phyloP scores from a whole-genome alignment of 2,888 invertebrate genomes.

The Brassicogethes aeneus region DNA sequence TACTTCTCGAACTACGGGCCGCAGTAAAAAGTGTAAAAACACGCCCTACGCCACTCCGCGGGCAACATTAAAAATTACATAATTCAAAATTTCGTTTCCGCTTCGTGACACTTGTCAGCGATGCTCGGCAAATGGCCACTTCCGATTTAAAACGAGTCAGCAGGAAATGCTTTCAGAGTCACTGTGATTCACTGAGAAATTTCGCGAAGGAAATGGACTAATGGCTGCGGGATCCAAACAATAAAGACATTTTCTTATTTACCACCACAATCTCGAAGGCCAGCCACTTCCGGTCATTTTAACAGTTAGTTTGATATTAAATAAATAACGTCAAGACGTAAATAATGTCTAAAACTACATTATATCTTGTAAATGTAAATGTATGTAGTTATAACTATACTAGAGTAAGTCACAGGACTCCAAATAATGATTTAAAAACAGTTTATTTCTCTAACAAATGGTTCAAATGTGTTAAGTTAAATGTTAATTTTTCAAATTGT shows the following conservation, averaged over 20 bases:
- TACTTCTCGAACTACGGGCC: conserved; percentile 12
- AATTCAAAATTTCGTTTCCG: conserved; percentile 39
- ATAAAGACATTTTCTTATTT: conserved; percentile 21
- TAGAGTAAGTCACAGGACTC: too few species aligned
- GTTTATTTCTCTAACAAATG: too few species aligned
- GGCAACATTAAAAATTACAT: conserved; percentile 37
- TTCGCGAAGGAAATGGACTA: conserved; percentile 18
- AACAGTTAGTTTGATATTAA: background rate
- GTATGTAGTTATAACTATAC: too few species aligned
- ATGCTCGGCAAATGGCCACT: conserved; percentile 35
- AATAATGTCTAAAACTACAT: too few species aligned
- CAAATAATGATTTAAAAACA: too few species aligned
- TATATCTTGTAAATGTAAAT: too few species aligned
- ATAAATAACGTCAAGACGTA: background rate
- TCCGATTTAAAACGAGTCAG: conserved; percentile 35
- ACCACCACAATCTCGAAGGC: conserved; percentile 17
- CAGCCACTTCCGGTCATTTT: conserved; percentile 21
- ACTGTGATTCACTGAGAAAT: conserved; percentile 19
- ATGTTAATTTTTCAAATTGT: too few species aligned
- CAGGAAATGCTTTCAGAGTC: conserved; percentile 5
- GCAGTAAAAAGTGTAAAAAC: conserved; percentile 21
- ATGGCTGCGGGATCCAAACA: conserved; percentile 18
- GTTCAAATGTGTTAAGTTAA: too few species aligned
- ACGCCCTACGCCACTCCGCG: conserved; percentile 23
- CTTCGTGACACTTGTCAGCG: conserved; percentile 36